Base-by-base conservation (phyloP, 92 coral and sea anemone genomes). In the Virgularia gustaviana region DNA sequence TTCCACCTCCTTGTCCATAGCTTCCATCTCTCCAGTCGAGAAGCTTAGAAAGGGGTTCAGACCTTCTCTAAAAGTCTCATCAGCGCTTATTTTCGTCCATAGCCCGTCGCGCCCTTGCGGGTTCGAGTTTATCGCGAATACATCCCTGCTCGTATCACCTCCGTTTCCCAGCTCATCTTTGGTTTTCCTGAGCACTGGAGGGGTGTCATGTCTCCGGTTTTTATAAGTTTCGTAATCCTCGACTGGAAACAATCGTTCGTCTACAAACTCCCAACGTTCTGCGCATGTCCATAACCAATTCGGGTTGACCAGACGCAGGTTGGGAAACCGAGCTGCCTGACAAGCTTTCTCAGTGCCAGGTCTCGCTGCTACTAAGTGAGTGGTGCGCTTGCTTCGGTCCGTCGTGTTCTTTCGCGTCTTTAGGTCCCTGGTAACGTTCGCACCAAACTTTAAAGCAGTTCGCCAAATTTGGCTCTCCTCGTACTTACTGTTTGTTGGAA, bases 261-360 rank as follows among this genome's bases (percentile, higher is more conserved):
- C 99, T 8, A 94, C 99, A 96, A 94, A 85, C 60, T 94, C 99
- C 99, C 99, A 94, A 25, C 99, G 88, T 63, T 94, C 96, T 42
- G 79, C 86, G 65, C 99, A 94, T 23, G 94, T 84, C 83, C 85
- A 89, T 35, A 94, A 70, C 99, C 99, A 94, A 28, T 82, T 80
- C n/a, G 96, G 96, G 55, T 78, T 94, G 22, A 94, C 99, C 18
- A 94, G 62, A 54, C 87, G 88, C 6, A 94, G 82, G 32, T 83
- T 88, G 6, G 90, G 99, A 33, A 86, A 66, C 65, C 90, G 83
- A 5, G 84, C 56, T 4, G 99, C 99, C 54, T 85, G 96, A 71
- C 86, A 80, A 0, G 94, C 87, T 60, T 94, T 94, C 80, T 94
- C 96, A 4, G 99, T 94, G 51, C 99, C 99, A 7, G 88, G 83